A percentile compares a stretch with the other conserved stretches of the same genome.
Conservation (phyloP, 2,888 invertebrate genomes). For the Campoplex nolae region DNA sequence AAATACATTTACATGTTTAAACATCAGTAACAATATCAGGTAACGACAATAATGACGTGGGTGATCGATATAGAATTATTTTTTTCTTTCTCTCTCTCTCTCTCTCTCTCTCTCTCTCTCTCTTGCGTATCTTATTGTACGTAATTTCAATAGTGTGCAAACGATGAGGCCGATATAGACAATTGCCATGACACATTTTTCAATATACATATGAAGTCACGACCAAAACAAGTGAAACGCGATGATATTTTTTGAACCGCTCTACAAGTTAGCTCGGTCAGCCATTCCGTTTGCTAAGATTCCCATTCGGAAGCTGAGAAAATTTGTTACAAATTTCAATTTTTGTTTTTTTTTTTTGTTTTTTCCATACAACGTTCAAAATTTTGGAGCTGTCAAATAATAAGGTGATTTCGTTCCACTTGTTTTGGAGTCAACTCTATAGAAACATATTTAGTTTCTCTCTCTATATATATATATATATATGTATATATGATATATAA, state of each 20-base stretch:
- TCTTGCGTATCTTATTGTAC: conserved; percentile 11
- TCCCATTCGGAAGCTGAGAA: too few species aligned
- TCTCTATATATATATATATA: too few species aligned
- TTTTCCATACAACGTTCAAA: neutral
- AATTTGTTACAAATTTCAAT: too few species aligned
- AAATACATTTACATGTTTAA: conserved; percentile 58
- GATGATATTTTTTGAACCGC: too few species aligned
- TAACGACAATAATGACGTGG: conserved; percentile 79
- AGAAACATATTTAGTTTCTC: neutral
- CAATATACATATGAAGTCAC: conserved; percentile 10
- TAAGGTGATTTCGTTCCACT: too few species aligned
- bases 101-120: conserved; percentile 18
- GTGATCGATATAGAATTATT: conserved; percentile 69
- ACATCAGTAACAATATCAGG: conserved; percentile 61
- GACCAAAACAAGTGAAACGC: too few species aligned
- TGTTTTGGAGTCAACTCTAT: too few species aligned
- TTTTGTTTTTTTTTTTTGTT: neutral
- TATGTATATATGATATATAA: neutral
- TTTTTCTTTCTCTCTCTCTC: conserved; percentile 13
- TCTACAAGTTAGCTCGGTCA: too few species aligned
- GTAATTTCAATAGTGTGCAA: conserved; percentile 65
- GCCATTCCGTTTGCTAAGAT: too few species aligned
- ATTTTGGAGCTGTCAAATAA: too few species aligned
- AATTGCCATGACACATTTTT: conserved; percentile 58
- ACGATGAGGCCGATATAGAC: conserved; percentile 64